A percentile compares a stretch with the other conserved stretches of the same genome.
phyloP scores from a whole-genome alignment of 2,797 vertebrate genomes.

The Dromococcyx pavoninus region DNA sequence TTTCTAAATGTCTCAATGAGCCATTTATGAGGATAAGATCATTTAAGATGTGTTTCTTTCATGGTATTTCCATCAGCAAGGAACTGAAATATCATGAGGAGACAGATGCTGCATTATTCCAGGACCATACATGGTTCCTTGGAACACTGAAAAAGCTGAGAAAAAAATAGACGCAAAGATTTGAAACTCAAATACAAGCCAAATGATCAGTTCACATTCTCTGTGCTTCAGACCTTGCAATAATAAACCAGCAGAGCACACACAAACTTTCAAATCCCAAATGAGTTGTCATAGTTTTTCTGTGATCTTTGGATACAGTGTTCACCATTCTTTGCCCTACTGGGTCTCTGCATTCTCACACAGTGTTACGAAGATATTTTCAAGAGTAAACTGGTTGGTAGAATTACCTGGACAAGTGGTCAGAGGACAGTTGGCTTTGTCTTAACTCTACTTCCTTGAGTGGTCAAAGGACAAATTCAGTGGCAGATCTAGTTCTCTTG shows the following conservation, averaged over 20 bases:
- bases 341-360: background rate
- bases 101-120: conserved; percentile 22
- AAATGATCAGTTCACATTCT: background rate
- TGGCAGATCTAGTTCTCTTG: background rate
- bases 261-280: conserved; percentile 6
- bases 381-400: background rate
- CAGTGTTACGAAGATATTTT: background rate
- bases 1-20: conserved; percentile 2
- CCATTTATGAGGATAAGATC: conserved; percentile 8
- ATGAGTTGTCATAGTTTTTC: background rate
- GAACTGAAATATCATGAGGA: background rate
- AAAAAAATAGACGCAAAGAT: background rate
- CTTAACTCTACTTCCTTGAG: background rate
- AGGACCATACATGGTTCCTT: background rate
- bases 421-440: background rate
- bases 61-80: background rate
- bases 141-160: background rate
- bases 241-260: conserved; percentile 27
- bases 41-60: background rate
- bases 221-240: background rate
- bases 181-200: background rate
- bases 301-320: background rate
- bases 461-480: background rate
- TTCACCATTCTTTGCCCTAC: background rate
- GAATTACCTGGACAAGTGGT: background rate